Base-by-base conservation (phyloP, 1,140 invertebrate species). In the Diabrotica virgifera region DNA sequence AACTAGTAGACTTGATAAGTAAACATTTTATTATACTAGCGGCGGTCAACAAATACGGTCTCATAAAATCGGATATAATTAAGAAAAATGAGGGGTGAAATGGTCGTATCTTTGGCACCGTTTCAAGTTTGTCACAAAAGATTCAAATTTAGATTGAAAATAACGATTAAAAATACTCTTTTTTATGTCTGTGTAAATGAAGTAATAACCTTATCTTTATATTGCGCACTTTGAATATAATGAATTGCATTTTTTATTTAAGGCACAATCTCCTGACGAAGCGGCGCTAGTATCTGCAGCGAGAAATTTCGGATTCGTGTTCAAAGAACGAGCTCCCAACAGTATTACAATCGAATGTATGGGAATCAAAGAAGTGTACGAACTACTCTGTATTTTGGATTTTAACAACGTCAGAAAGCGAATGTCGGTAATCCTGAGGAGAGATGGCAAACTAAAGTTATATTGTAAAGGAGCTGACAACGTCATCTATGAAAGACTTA, bases 391-490 rank as follows among this genome's bases (percentile, higher is more conserved):
- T 80, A 99, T 99, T 79, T 85, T 99, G 64, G 97, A 99, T 83
- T 99, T 99, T 80, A 98, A 99, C 84, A 99, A 99, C 83, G 92
- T 97, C 69, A 85, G 97, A 65, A 99, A 99, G 85, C 85, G 97
- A 80, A 99, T 99, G 97, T 99, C 97, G 59, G 97, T 99, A 58
- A 96, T 99, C 77, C 84, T 97, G 69, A 85, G 90, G 76, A 89
- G 86, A 73, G 90, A 97, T 75, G 92, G 92, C 46, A 87, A 91
- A 76, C 88, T 99, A 70, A 86, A 89, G 75, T 85, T 99, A 66
- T 97, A 96, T 79, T 98, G 96, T 80, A 99, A 99, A 86, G 96
- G 97, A 68, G 97, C 97, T 56, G 97, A 99, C 83, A 97, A 95
- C 80, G 94, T 99, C 67, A 94, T 99, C 78, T 97, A 97, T 80